These are phyloP conservation scores for Malacoraja senta DNA, from an alignment of 2,797 vertebrate genomes.

Conservation along the genomic window DNA sequence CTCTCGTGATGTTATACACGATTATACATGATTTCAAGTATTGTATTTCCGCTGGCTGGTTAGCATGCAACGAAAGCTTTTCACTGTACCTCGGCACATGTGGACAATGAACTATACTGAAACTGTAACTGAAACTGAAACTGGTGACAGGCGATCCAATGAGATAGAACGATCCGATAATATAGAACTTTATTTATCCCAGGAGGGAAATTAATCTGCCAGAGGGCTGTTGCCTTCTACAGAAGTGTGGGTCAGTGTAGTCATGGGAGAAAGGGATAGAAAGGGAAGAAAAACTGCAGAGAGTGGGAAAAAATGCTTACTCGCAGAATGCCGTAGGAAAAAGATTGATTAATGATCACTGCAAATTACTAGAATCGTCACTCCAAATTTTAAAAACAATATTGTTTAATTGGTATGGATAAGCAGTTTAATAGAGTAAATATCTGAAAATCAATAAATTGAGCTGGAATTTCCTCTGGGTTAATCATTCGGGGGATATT, in stretches of 20 bases:
- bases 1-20: too few species aligned
- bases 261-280: neutral
- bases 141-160: neutral
- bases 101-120: too few species aligned
- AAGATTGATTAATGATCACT: neutral
- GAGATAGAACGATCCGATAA: too few species aligned
- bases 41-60: too few species aligned
- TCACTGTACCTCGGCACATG: too few species aligned
- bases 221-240: neutral
- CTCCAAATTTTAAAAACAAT: neutral
- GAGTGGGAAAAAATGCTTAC: neutral
- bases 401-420: neutral
- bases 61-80: too few species aligned
- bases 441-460: neutral
- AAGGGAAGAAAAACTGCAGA: neutral
- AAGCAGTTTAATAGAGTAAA: neutral
- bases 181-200: too few species aligned
- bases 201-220: neutral
- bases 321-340: neutral
- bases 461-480: neutral
- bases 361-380: neutral
- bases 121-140: too few species aligned
- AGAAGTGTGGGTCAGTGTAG: neutral
- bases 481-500: neutral
- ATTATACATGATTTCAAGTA: too few species aligned